phyloP scores from a whole-genome alignment of 2,888 invertebrate species.

The Lochmaea capreae region DNA sequence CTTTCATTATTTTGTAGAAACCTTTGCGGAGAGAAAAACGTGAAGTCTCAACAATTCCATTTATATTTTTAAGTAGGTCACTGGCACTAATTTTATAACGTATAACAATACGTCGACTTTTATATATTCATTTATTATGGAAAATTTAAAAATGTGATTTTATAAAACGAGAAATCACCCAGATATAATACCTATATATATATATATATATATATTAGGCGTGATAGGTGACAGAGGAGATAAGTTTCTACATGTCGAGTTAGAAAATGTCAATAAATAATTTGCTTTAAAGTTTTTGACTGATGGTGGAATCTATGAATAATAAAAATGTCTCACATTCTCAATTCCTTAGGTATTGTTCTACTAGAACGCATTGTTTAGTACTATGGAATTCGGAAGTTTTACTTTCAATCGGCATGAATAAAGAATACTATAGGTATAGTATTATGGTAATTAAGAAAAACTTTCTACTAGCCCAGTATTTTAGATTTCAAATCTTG shows the following conservation, averaged over 20 bases:
- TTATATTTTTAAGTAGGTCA: slow-evolving; percentile 31
- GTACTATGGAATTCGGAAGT: neutral
- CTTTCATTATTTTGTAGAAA: slow-evolving; percentile 20
- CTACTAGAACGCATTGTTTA: neutral
- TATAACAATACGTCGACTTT: neutral
- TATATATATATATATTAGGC: too few species aligned
- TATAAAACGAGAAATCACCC: too few species aligned
- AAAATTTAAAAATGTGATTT: neutral
- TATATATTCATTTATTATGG: neutral
- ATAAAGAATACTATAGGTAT: neutral
- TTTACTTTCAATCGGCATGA: neutral
- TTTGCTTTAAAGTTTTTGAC: too few species aligned
- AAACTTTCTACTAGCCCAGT: neutral
- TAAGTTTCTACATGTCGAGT: too few species aligned
- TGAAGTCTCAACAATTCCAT: slow-evolving; percentile 9
- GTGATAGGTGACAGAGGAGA: too few species aligned
- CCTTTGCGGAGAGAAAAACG: slow-evolving; percentile 16
- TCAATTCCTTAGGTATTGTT: neutral
- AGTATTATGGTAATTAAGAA: neutral
- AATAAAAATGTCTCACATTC: neutral
- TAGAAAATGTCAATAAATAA: too few species aligned
- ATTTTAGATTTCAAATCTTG: too few species aligned
- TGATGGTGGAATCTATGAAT: too few species aligned
- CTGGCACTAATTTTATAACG: slow-evolving; percentile 9
- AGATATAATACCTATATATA: too few species aligned